A percentile compares a stretch with the other conserved stretches of the same genome.
Evolutionary conservation across 2,113 vertebrate species (phyloP).

Genomic region (Amblyopsis rosae): DNA sequence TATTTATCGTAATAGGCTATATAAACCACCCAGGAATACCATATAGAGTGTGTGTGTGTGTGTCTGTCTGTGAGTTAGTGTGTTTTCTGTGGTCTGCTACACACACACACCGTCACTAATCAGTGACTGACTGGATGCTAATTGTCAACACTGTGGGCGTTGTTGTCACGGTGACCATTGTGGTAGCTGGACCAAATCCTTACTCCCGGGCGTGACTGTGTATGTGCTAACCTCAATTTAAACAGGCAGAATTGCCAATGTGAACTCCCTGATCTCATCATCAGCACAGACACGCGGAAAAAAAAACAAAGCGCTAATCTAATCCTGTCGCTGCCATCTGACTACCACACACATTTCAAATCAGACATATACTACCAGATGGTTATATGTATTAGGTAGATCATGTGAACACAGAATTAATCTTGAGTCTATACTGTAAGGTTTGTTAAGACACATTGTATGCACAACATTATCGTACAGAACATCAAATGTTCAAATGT

Average conservation of each 20-base stretch:
- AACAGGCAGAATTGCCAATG: constrained; percentile 32
- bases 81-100: constrained; percentile 17
- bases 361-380: not conserved
- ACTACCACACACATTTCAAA: constrained; percentile 17
- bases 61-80: not conserved
- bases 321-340: constrained; percentile 5
- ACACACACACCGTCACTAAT: constrained; percentile 20
- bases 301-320: not conserved
- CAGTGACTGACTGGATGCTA: constrained; percentile 45
- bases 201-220: constrained; percentile 38
- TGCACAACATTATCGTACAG: constrained; percentile 13
- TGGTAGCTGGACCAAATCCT: constrained; percentile 21
- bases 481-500: constrained; percentile 1
- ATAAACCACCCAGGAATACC: too few relatives aligned
- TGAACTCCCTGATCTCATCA: constrained; percentile 55
- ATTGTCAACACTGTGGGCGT: constrained; percentile 49
- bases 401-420: not conserved
- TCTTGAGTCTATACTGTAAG: too few relatives aligned
- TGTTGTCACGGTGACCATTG: constrained; percentile 55
- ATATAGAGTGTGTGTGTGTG: not conserved
- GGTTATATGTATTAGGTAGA: not conserved
- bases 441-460: constrained; percentile 4
- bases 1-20: not conserved
- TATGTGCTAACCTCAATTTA: constrained; percentile 51
- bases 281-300: not conserved